A percentile compares a stretch with the other conserved stretches of the same genome.
phyloP scores from a whole-genome alignment of 2,888 invertebrate genomes.

The Xiphydria camelus region DNA sequence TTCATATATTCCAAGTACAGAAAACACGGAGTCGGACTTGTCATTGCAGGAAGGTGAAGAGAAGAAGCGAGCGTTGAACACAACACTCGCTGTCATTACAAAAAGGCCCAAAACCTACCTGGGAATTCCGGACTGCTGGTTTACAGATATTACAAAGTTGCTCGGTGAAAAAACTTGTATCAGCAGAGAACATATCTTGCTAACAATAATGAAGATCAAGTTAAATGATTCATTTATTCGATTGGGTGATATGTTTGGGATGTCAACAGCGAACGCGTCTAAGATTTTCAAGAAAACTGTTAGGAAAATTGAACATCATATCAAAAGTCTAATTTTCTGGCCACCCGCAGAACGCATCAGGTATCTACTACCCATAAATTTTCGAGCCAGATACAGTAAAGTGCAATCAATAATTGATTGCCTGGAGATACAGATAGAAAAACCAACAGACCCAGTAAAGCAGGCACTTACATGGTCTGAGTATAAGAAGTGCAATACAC shows the following conservation, averaged over 20 bases:
- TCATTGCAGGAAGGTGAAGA: too few species aligned
- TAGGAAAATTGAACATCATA: conserved; percentile 10
- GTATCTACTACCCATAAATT: conserved; percentile 23
- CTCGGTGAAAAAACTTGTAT: too few species aligned
- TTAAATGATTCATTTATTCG: conserved; percentile 15
- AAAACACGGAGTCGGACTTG: too few species aligned
- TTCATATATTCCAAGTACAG: too few species aligned
- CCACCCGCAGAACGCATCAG: conserved; percentile 11
- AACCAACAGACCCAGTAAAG: conserved; percentile 31
- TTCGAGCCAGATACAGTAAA: conserved; percentile 25
- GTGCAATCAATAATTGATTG: conserved; percentile 36
- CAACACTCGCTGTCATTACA: too few species aligned
- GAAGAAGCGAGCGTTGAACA: too few species aligned
- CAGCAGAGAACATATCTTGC: conserved; percentile 10
- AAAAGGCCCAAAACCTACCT: too few species aligned
- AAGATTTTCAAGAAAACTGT: conserved; percentile 12
- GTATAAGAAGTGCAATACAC: conserved; percentile 37
- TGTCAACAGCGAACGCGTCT: conserved; percentile 7
- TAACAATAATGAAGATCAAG: conserved; percentile 18
- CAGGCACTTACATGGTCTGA: too few species aligned
- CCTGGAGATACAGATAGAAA: conserved; percentile 40
- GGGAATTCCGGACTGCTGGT: too few species aligned
- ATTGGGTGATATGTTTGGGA: conserved; percentile 16
- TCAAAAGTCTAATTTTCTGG: conserved; percentile 15
- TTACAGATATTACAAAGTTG: too few species aligned